Evolutionary conservation across 2,797 vertebrate genomes (phyloP).

Genomic region (Cottoperca gobio): DNA sequence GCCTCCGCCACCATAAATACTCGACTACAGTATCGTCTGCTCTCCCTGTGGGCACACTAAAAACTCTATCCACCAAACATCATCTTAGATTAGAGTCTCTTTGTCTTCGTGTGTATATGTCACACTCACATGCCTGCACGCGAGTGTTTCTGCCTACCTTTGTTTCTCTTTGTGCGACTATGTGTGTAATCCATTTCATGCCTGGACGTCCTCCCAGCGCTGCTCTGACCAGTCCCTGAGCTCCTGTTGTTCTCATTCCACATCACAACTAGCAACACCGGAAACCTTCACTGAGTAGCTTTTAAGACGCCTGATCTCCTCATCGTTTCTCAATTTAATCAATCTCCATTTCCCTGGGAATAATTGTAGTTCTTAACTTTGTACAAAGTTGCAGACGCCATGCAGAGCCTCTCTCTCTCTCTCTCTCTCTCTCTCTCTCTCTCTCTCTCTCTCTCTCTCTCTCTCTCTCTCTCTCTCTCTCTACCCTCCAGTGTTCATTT

Average conservation of each 20-base stretch:
- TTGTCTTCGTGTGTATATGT: conserved; percentile 40
- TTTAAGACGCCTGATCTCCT: conserved; percentile 4
- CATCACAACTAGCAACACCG: conserved; percentile 17
- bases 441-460: neutral
- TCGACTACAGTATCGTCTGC: neutral
- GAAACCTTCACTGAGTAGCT: conserved; percentile 10
- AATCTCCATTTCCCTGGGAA: conserved; percentile 28
- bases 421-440: neutral
- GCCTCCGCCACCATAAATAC: conserved; percentile 11
- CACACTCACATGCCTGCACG: conserved; percentile 47
- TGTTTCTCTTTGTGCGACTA: conserved; percentile 41
- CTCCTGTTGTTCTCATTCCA: conserved; percentile 39
- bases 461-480: conserved; percentile 2
- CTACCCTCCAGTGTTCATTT: conserved; percentile 27
- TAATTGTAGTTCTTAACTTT: conserved; percentile 35
- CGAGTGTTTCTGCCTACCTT: conserved; percentile 19
- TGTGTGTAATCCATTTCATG: conserved; percentile 69
- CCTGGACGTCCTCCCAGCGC: conserved; percentile 43
- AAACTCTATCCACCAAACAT: conserved; percentile 19
- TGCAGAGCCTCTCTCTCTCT: conserved; percentile 11
- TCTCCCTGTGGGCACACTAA: neutral
- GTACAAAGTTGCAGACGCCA: conserved; percentile 19
- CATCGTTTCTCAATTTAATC: conserved; percentile 37
- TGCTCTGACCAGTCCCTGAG: conserved; percentile 55
- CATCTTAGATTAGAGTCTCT: conserved; percentile 49